Evolutionary conservation across 2,797 vertebrate species (phyloP), one percentile per base, ranked within the genome.

Genomic region (Stomatorhinus walkeri): DNA sequence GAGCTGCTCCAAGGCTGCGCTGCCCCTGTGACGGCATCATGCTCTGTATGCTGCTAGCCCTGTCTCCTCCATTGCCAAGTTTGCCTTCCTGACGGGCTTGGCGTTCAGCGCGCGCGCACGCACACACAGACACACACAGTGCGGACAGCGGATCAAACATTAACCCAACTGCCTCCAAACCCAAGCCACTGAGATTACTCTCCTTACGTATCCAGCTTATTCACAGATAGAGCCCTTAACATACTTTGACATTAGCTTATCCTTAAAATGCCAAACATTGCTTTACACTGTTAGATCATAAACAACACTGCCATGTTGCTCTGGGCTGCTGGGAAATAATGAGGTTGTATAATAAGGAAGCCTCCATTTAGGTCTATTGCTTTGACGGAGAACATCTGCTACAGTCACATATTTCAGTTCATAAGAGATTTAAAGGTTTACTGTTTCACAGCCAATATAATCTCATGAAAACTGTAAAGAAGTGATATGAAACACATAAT

Each of bases 91-190:
- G 89, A 91, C 64, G 89, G 52, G 90, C 89, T 89, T 90, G 86
- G 90, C 46, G 88, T 56, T 54, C 51, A 56, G 81, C 19, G 9
- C 32, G 2, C 46, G 22, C 48, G 7, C 43, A 54, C 85, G n/a
- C 14, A 43, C 43, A 19, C n/a, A 59, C 52, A 51, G 46, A 28
- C 43, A 54, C 85, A 46, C 14, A 52, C 24, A 28, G 48, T 52
- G 81, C 24, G 1, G 61, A 56, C 32, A 4, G 36, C 61, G 85
- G 81, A 92, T 93, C 87, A 93, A 92, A 93, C 91, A 93, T 91
- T 91, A 89, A 92, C 89, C 89, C 16, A 68, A 46, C 43, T 22
- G 46, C 81, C 22, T 89, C 40, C 19, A 28, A 32, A 87, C 56
- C 85, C 1, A 4, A 56, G 16, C 19, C 56, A 48, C 56, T 87